These are phyloP conservation scores for Channa argus DNA, from an alignment of 2,113 vertebrate genomes.

Conservation along the genomic window DNA sequence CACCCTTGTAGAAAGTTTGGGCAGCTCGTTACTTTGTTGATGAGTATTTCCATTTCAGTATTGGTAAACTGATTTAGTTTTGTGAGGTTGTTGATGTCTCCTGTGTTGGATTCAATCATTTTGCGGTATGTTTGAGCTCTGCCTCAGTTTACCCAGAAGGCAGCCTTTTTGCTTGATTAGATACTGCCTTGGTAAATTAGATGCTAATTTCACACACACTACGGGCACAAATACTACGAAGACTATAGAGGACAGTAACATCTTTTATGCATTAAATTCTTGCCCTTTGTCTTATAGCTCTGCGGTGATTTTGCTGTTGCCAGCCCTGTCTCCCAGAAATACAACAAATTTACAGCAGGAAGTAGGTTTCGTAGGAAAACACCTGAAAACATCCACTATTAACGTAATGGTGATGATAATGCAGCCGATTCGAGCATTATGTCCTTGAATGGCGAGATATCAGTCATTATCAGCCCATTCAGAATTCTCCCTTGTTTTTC, in stretches of 20 bases:
- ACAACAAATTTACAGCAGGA: too few relatives aligned
- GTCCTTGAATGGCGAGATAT: too few relatives aligned
- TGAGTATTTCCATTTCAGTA: constrained; percentile 32
- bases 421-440: too few relatives aligned
- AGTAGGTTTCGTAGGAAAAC: too few relatives aligned
- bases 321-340: too few relatives aligned
- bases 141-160: constrained; percentile 29
- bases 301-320: background rate
- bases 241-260: background rate
- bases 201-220: constrained; percentile 35
- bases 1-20: constrained; percentile 19
- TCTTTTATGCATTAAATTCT: background rate
- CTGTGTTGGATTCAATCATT: background rate
- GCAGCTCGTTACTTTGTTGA: constrained; percentile 1
- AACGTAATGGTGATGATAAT: too few relatives aligned
- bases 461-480: too few relatives aligned
- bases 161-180: constrained; percentile 39
- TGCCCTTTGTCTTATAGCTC: background rate
- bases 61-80: constrained; percentile 9
- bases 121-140: constrained; percentile 6
- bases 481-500: too few relatives aligned
- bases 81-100: constrained; percentile 1
- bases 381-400: too few relatives aligned
- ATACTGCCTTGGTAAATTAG: constrained; percentile 34
- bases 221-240: constrained; percentile 17